Evolutionary conservation across 1,140 invertebrate genomes (phyloP), one percentile per base, ranked within the genome.

Genomic region (Palaemon carinicauda): DNA sequence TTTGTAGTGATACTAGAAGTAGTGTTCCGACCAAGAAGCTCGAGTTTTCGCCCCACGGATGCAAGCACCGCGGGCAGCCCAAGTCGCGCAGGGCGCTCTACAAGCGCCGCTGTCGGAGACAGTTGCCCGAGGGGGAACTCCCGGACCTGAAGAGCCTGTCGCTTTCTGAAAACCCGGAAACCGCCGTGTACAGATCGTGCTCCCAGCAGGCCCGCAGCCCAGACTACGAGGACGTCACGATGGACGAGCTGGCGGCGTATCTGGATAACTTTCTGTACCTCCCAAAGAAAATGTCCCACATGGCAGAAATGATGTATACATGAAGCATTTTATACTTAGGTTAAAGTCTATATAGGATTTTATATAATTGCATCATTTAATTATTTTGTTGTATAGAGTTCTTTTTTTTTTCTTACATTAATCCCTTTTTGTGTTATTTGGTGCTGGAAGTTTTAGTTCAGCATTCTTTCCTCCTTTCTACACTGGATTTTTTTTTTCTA

Each of bases 231-330:
- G 93, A 94, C 89, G 91, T 96, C 56, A 97, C 95, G 60, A 97
- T 97, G 89, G 96, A 97, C 90, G 97, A 98, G 92, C 92, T 98
- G 89, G 97, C 97, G 77, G 96, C 96, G 91, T 98, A 98, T 91
- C 97, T 98, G 91, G 97, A 98, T 91, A 96, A 96, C 89, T 95
- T 96, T 91, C 96, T 98, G 82, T 96, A 98, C 94, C 97, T 98
- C 93, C 97, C 97, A 88, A 97, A 97, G 92, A 98, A 98, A 91
- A 98, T 98, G 97, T 97, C 96, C 51, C 95, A 95, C 75, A 98
- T 98, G 97, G 97, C 97, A 80, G 96, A 98, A 92, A 97, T 97
- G 96, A 98, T 98, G 97, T 98, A 98, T 91, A 97, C 96, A 92
- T 98, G 93, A 94, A 50, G 33, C 29, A 24, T 69, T 14, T 27